Evolutionary conservation across 2,113 vertebrate species (phyloP), one percentile per base, ranked within the genome.

Genomic region (Sebastes fasciatus): DNA sequence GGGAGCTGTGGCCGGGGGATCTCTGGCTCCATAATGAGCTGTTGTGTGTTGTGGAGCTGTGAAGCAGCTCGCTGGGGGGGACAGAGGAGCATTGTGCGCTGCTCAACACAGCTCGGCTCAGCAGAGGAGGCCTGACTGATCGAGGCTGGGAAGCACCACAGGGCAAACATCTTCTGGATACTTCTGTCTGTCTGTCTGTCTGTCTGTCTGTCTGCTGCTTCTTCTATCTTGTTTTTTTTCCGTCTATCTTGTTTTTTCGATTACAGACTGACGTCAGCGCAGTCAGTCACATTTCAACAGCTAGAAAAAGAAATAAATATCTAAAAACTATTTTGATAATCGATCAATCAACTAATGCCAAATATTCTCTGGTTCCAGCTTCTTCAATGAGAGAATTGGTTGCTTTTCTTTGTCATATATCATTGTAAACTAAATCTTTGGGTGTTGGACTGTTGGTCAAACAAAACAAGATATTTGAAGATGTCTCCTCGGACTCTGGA

Each of bases 11-110:
- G 83, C 55, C 26, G 66, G 88, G 84, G 92, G 87, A 91, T 84
- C 91, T 90, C 79, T 88, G 90, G 84, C 60, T 92, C 88, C 79
- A 93, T 93, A 94, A 95, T 95, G 88, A 93, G 90, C 88, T 85
- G 92, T 93, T 94, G 92, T 94, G 93, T 90, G 91, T 79, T 74
- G 88, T 86, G 82, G 91, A 89, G 88, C 91, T 88, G 92, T 82
- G 88, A 91, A 89, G 86, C 88, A 67, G 86, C 81, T 84, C 77
- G 4, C 77, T 76, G 34, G 82, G 26, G 0, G 57, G 72, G 87
- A 94, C 92, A 94, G 92, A 94, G 88, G 82, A 72, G 84, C 88
- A 93, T 94, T 94, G 94, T 94, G 62, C 82, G 86, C 67, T 55
- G 70, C 80, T 54, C 58, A 26, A 67, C 74, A 64, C 48, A 52